phyloP scores from a whole-genome alignment of 2,888 invertebrate genomes.

The Diarsia brunnea region DNA sequence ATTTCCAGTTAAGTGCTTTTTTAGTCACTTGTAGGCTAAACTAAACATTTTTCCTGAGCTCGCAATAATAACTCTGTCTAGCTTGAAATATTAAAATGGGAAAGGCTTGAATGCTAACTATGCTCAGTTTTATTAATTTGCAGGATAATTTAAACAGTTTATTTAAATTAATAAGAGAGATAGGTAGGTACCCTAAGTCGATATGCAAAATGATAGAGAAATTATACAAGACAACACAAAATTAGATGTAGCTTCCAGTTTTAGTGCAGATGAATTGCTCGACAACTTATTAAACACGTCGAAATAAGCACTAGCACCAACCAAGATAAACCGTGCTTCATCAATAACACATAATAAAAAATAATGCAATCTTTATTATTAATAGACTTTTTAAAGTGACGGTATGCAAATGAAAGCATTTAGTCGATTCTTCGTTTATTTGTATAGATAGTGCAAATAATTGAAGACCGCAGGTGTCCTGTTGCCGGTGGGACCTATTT shows the following conservation, averaged over 20 bases:
- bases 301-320: background rate
- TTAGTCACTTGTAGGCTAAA: background rate
- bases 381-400: slow-evolving; percentile 46
- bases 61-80: background rate
- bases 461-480: slow-evolving; percentile 52
- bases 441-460: slow-evolving; percentile 51
- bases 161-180: background rate
- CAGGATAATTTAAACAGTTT: background rate
- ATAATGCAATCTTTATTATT: slow-evolving; percentile 43
- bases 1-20: background rate
- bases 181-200: background rate
- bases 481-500: background rate
- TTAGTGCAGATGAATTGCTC: slow-evolving; percentile 1
- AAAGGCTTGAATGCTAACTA: background rate
- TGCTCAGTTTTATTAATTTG: background rate
- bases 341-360: slow-evolving; percentile 44
- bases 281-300: background rate
- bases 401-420: slow-evolving; percentile 59
- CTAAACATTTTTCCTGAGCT: background rate
- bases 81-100: background rate
- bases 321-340: slow-evolving; percentile 21
- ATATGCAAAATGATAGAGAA: background rate
- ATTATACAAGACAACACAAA: slow-evolving; percentile 6
- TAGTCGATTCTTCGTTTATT: slow-evolving; percentile 39
- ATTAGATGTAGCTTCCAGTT: background rate